Conservation (phyloP, 2,888 invertebrate genomes). For the Drosophila rellima region DNA sequence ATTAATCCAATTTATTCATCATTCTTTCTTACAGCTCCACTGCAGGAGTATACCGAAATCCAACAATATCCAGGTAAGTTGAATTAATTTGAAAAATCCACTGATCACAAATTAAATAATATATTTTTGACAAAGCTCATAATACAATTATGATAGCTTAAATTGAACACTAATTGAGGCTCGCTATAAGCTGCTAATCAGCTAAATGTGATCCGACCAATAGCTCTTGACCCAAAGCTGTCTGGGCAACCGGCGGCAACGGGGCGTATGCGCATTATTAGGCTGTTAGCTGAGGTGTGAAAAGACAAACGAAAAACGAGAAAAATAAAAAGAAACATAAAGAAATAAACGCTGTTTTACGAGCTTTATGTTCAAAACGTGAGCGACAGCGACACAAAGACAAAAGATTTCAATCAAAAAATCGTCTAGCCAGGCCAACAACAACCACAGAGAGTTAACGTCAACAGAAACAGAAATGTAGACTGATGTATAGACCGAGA, state of each 20-base stretch:
- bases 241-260: slow-evolving; percentile 36
- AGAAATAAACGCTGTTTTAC: slow-evolving; percentile 61
- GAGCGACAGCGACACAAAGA: slow-evolving; percentile 51
- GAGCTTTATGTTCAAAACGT: slow-evolving; percentile 66
- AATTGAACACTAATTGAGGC: slow-evolving; percentile 33
- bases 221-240: slow-evolving; percentile 48
- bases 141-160: slow-evolving; percentile 20
- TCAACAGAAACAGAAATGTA: background rate
- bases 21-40: slow-evolving; percentile 88
- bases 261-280: slow-evolving; percentile 29
- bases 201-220: slow-evolving; percentile 45
- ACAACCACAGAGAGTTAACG: slow-evolving; percentile 11
- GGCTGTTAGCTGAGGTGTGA: slow-evolving; percentile 68
- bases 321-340: slow-evolving; percentile 46
- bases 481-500: background rate
- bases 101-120: background rate
- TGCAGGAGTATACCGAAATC: slow-evolving; percentile 88
- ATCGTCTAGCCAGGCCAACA: slow-evolving; percentile 56
- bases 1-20: slow-evolving; percentile 27
- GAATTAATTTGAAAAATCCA: background rate
- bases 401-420: slow-evolving; percentile 77
- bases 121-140: slow-evolving; percentile 3
- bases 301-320: slow-evolving; percentile 41
- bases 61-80: slow-evolving; percentile 88
- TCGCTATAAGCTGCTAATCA: slow-evolving; percentile 55